These are phyloP conservation scores for Drosophila sucinea DNA, from an alignment of 1,140 invertebrate genomes.

Conservation along the genomic window DNA sequence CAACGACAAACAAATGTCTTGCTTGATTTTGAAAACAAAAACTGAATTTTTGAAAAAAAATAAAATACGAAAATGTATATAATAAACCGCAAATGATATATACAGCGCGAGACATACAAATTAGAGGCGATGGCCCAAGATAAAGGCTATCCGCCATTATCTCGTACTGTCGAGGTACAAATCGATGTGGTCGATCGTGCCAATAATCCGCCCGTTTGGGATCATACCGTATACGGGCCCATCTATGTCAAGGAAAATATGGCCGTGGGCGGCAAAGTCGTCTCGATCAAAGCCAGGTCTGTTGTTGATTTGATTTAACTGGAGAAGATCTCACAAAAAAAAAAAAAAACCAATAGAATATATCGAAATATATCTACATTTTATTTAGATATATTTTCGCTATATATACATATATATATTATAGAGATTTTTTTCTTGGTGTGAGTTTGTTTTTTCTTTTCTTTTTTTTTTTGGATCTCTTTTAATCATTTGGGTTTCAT, in stretches of 20 bases:
- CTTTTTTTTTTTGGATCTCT: conserved; percentile 19
- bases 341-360: conserved; percentile 37
- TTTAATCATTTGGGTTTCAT: conserved; percentile 47
- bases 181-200: conserved; percentile 98
- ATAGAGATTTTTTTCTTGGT: conserved; percentile 37
- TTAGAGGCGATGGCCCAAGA: conserved; percentile 98
- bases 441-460: conserved; percentile 29
- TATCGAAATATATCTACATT: conserved; percentile 55
- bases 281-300: conserved; percentile 98
- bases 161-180: conserved; percentile 97
- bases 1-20: conserved; percentile 24
- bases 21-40: conserved; percentile 67
- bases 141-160: conserved; percentile 96
- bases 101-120: conserved; percentile 97
- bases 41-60: conserved; percentile 47
- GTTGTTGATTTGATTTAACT: conserved; percentile 83
- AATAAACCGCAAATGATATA: conserved; percentile 53
- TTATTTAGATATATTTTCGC: conserved; percentile 65
- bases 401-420: not conserved
- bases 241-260: conserved; percentile 98
- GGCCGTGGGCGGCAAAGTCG: conserved; percentile 97
- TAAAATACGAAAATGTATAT: conserved; percentile 39
- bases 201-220: conserved; percentile 98
- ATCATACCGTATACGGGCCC: conserved; percentile 96
- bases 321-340: conserved; percentile 50